Evolutionary conservation across 1,140 invertebrate genomes (phyloP).

Genomic region (Dryas iulia): DNA sequence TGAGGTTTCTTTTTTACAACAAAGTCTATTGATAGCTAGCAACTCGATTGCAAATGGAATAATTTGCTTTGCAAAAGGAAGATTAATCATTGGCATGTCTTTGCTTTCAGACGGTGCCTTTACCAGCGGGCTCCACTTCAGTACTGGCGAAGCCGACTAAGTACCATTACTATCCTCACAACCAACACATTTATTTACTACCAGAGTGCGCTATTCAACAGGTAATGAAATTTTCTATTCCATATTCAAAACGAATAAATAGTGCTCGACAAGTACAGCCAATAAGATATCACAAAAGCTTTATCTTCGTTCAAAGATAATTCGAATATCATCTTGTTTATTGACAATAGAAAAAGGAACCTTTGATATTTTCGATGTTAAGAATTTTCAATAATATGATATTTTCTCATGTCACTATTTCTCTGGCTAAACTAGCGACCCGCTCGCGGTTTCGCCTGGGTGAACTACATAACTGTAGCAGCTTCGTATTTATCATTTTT

Average conservation of each 20-base stretch:
- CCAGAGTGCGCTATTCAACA: constrained; percentile 96
- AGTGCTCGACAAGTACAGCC: neutral
- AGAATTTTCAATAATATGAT: neutral
- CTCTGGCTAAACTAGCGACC: no score
- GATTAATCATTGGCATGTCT: constrained; percentile 41
- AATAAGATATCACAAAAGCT: neutral
- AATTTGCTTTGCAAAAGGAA: constrained; percentile 9
- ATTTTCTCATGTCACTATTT: neutral
- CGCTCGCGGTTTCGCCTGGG: no score
- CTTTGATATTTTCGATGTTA: neutral
- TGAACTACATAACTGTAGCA: no score
- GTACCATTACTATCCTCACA: constrained; percentile 96
- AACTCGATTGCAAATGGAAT: neutral
- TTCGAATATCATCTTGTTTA: neutral
- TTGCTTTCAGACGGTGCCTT: constrained; percentile 86
- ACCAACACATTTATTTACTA: constrained; percentile 93
- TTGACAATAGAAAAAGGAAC: neutral
- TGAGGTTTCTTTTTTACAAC: constrained; percentile 42
- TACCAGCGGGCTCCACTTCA: constrained; percentile 85
- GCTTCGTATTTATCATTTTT: no score
- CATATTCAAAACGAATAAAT: constrained; percentile 7
- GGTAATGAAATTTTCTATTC: constrained; percentile 75
- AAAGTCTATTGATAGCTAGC: constrained; percentile 10
- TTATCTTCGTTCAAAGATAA: neutral
- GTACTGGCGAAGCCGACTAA: constrained; percentile 91